These are phyloP conservation scores for Equus przewalskii DNA, from an alignment of 2,113 vertebrate species.

Conservation along the genomic window DNA sequence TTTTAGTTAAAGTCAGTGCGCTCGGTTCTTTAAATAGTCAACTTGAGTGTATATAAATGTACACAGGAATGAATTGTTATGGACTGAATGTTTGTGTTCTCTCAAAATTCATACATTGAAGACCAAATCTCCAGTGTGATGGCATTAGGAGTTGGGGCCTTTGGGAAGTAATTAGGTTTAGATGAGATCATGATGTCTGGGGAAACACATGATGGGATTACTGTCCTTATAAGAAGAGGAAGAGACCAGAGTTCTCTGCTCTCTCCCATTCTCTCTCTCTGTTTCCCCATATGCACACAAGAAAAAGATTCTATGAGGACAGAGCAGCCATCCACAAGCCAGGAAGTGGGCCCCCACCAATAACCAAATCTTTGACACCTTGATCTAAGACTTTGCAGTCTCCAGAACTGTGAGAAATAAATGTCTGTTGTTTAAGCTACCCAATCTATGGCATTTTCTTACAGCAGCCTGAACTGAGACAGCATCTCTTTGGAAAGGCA, in stretches of 20 bases:
- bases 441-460: background rate
- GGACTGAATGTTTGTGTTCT: background rate
- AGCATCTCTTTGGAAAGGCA: background rate
- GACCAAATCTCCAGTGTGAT: rapidly evolving
- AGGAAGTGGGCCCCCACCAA: background rate
- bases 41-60: background rate
- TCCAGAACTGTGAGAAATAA: background rate
- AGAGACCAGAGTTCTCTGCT: rapidly evolving
- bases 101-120: background rate
- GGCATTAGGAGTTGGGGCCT: background rate
- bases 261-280: background rate
- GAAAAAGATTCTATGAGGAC: background rate
- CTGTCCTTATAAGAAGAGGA: background rate
- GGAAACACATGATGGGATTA: background rate
- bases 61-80: background rate
- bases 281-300: too few species aligned
- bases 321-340: rapidly evolving
- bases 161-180: background rate
- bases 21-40: background rate
- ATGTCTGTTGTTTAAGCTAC: background rate
- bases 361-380: background rate
- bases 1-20: constrained; percentile 58
- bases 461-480: background rate
- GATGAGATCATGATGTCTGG: background rate
- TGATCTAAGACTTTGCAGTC: background rate